These are phyloP conservation scores for Alces alces DNA, from an alignment of 2,113 vertebrate species.

Conservation along the genomic window DNA sequence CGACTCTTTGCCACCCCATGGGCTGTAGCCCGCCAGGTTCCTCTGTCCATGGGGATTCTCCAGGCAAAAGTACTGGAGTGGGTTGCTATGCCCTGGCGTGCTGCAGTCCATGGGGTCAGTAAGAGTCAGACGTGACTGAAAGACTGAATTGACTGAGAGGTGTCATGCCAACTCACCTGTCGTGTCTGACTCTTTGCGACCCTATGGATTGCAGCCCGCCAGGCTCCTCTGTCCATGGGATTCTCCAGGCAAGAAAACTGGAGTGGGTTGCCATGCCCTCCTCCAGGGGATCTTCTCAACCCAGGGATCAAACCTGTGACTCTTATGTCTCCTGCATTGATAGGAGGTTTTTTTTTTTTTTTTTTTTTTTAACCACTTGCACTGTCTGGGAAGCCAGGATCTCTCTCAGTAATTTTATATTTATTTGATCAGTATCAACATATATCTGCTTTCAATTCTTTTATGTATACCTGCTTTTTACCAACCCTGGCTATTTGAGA, in stretches of 20 bases:
- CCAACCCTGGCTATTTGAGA: background rate
- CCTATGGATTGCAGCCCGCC: rapidly evolving
- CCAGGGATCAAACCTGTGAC: background rate
- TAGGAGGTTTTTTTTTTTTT: background rate
- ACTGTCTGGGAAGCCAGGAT: background rate
- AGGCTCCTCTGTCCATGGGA: background rate
- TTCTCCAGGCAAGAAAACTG: background rate
- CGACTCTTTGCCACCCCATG: background rate
- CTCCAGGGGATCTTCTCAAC: background rate
- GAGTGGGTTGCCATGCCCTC: background rate
- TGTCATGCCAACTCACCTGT: background rate
- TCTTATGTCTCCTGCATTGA: background rate
- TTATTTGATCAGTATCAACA: background rate
- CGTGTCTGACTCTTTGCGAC: background rate
- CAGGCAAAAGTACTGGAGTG: background rate
- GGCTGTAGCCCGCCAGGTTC: background rate
- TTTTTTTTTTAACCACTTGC: background rate
- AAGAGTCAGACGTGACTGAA: background rate
- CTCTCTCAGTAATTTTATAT: background rate
- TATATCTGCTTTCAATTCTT: background rate
- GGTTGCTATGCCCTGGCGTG: background rate
- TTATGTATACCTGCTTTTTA: background rate
- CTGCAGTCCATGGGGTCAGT: background rate
- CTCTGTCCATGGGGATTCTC: background rate
- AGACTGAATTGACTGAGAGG: background rate